A percentile compares a stretch with the other conserved stretches of the same genome.
These are phyloP conservation scores for Caenorhabditis wallacei DNA, from an alignment of 2,888 invertebrate species.

Conservation along the genomic window DNA sequence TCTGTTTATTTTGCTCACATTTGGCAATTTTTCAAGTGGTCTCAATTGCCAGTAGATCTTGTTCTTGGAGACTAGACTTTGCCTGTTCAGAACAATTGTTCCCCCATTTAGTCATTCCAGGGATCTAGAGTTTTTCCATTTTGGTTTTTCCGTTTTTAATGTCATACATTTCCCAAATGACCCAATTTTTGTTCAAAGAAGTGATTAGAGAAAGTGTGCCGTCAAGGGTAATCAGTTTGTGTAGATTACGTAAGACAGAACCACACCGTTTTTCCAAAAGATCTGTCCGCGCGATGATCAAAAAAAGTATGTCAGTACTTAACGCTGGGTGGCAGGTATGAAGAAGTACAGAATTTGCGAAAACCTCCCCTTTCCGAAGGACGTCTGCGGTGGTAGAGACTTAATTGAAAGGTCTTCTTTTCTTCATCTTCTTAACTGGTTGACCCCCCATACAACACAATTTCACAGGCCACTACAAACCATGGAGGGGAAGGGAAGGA, in stretches of 20 bases:
- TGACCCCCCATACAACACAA: conserved; percentile 36
- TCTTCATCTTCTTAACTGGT: conserved; percentile 31
- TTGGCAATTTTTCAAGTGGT: conserved; percentile 53
- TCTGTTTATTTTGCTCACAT: conserved; percentile 57
- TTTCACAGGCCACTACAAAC: conserved; percentile 4
- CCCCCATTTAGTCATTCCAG: conserved; percentile 18
- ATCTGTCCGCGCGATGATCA: conserved; percentile 4
- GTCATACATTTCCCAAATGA: conserved; percentile 37
- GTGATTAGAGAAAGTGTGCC: conserved; percentile 57
- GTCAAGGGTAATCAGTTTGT: conserved; percentile 56
- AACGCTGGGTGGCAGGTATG: conserved; percentile 46
- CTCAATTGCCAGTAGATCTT: conserved; percentile 33
- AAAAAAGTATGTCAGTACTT: conserved; percentile 61
- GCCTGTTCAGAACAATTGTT: background rate
- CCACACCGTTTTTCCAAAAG: conserved; percentile 13
- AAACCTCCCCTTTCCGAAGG: conserved; percentile 33
- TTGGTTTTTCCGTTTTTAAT: conserved; percentile 29
- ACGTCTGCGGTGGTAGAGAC: conserved; percentile 44
- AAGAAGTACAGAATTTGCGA: conserved; percentile 44
- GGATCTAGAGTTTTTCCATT: conserved; percentile 17
- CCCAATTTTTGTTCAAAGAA: conserved; percentile 41
- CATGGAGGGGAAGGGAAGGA: background rate
- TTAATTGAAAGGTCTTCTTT: conserved; percentile 49
- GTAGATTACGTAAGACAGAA: conserved; percentile 46
- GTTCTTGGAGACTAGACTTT: conserved; percentile 20